phyloP scores from a whole-genome alignment of 2,888 invertebrate genomes.

The Melikaiella ostensackeni region DNA sequence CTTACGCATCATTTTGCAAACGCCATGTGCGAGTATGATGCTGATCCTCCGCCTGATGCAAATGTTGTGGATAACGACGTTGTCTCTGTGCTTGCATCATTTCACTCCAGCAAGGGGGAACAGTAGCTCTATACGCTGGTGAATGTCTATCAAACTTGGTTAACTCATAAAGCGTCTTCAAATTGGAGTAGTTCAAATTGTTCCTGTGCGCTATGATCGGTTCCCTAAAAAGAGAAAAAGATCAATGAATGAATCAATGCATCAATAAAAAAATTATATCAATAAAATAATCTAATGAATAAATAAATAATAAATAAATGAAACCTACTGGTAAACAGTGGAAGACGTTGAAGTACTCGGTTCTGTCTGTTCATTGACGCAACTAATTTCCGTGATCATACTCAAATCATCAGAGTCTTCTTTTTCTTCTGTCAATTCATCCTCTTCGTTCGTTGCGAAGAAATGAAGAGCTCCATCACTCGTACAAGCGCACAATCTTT shows the following conservation, averaged over 20 bases:
- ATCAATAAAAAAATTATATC: background rate
- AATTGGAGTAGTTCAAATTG: conserved; percentile 80
- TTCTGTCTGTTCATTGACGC: conserved; percentile 60
- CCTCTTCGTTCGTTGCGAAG: conserved; percentile 87
- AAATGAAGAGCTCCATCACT: conserved; percentile 89
- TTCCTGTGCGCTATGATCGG: conserved; percentile 80
- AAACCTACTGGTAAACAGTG: conserved; percentile 64
- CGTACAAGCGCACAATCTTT: conserved; percentile 91
- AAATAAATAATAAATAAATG: conserved; percentile 1
- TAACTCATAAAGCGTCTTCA: conserved; percentile 85
- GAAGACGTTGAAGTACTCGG: conserved; percentile 74
- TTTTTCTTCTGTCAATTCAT: conserved; percentile 85
- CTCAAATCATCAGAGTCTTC: conserved; percentile 82
- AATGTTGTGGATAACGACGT: conserved; percentile 90
- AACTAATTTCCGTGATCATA: conserved; percentile 67
- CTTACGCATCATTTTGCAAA: conserved; percentile 88
- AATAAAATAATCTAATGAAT: background rate
- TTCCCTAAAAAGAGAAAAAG: conserved; percentile 61
- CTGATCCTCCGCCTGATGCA: conserved; percentile 83
- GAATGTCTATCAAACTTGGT: conserved; percentile 87
- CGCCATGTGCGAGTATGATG: conserved; percentile 93
- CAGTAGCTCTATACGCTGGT: conserved; percentile 89
- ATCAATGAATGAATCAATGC: background rate
- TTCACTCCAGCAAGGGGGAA: conserved; percentile 96
- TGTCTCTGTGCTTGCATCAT: conserved; percentile 94